Evolutionary conservation across 2,888 invertebrate species (phyloP).

Genomic region (Cylloceria caligata): DNA sequence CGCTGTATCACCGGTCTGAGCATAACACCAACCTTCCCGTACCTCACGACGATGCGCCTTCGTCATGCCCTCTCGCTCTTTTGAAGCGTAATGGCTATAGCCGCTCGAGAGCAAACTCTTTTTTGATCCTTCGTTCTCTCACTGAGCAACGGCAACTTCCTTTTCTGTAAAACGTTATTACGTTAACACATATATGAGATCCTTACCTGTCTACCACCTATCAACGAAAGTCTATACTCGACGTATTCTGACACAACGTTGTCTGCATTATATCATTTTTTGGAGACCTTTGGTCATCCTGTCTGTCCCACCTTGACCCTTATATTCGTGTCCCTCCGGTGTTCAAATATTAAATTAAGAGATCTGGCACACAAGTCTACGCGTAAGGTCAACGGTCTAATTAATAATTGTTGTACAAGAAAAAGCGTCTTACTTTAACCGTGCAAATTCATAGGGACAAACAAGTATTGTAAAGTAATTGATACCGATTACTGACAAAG

Average conservation of each 20-base stretch:
- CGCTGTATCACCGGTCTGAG: conserved; percentile 60
- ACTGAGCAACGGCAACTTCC: conserved; percentile 30
- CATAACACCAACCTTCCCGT: conserved; percentile 23
- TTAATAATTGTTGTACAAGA: too few relatives aligned
- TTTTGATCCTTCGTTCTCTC: conserved; percentile 43
- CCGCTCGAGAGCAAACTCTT: conserved; percentile 28
- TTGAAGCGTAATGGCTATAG: conserved; percentile 4
- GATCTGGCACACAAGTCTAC: too few relatives aligned
- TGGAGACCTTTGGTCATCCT: neutral
- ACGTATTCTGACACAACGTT: neutral
- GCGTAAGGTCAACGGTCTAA: too few relatives aligned
- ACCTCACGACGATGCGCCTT: conserved; percentile 5
- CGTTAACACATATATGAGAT: conserved; percentile 61
- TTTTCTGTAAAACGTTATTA: conserved; percentile 50
- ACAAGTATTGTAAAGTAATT: too few relatives aligned
- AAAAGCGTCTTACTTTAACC: too few relatives aligned
- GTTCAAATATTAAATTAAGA: too few relatives aligned
- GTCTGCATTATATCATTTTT: conserved; percentile 1
- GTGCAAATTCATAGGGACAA: too few relatives aligned
- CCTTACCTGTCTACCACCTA: conserved; percentile 51
- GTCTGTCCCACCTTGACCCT: too few relatives aligned
- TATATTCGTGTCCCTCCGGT: too few relatives aligned
- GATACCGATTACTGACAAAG: too few relatives aligned
- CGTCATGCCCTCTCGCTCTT: conserved; percentile 16
- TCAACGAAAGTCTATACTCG: conserved; percentile 18